Conservation (phyloP, 2,888 invertebrate species). For the Coenonympha arcania region DNA sequence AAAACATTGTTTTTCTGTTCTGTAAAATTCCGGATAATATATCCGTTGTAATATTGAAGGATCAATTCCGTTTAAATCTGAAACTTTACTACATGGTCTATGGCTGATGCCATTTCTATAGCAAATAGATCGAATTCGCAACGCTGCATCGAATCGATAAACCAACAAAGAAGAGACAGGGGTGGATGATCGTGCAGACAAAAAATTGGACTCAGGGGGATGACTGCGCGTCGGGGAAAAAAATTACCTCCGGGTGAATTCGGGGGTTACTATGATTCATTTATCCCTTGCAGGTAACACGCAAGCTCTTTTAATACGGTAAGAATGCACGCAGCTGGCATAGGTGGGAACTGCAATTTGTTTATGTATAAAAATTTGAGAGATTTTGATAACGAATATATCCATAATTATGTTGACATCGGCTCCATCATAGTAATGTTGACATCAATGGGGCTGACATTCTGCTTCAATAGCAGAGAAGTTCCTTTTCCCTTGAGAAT, state of each 20-base stretch:
- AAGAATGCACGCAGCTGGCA: slow-evolving; percentile 16
- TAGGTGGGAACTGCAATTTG: not conserved
- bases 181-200: slow-evolving; percentile 15
- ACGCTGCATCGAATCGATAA: slow-evolving; percentile 13
- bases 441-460: no score
- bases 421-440: no score
- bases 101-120: not conserved
- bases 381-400: no score
- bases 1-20: no score
- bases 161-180: slow-evolving; percentile 20
- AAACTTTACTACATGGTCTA: not conserved
- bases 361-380: no score
- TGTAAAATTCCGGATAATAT: no score
- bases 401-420: no score
- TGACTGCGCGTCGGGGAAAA: slow-evolving; percentile 12
- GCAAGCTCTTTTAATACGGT: slow-evolving; percentile 10
- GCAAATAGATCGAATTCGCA: not conserved
- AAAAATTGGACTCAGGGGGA: slow-evolving; percentile 1
- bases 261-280: slow-evolving; percentile 20
- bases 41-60: no score
- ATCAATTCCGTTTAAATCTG: not conserved
- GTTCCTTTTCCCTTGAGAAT: no score
- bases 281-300: slow-evolving; percentile 8
- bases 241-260: slow-evolving; percentile 10
- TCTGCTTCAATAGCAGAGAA: no score